phyloP scores from a whole-genome alignment of 92 coral and sea anemone genomes.

The Heteractis magnifica region DNA sequence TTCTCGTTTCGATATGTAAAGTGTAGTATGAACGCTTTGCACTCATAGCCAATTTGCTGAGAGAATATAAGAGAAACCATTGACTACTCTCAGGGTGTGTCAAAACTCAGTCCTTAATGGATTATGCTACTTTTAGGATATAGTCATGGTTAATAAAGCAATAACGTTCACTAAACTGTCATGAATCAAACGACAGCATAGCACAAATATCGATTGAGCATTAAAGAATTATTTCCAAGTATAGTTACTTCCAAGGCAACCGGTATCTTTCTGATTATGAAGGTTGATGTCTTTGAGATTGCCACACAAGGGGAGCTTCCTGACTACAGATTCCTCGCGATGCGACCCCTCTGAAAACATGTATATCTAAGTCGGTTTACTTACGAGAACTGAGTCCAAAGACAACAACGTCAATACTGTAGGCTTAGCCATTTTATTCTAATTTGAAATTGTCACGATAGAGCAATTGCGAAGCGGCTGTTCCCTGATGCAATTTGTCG shows the following conservation, averaged over 20 bases:
- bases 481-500: background rate
- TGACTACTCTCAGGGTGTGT: background rate
- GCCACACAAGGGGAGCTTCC: background rate
- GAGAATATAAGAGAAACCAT: background rate
- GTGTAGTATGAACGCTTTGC: background rate
- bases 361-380: background rate
- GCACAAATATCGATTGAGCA: constrained; percentile 5
- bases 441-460: constrained; percentile 13
- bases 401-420: background rate
- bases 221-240: background rate
- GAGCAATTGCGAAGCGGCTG: background rate
- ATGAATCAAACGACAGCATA: background rate
- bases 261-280: background rate
- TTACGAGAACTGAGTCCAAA: background rate
- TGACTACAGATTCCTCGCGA: background rate
- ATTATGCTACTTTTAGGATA: background rate
- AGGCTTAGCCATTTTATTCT: constrained; percentile 4
- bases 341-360: background rate
- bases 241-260: constrained; percentile 6
- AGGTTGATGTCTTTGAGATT: constrained; percentile 10
- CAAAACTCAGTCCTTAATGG: background rate
- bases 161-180: constrained; percentile 5
- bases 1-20: background rate
- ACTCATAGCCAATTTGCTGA: background rate
- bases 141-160: background rate